Evolutionary conservation across 2,113 vertebrate species (phyloP), one percentile per base, ranked within the genome.

Genomic region (Hipposideros armiger): DNA sequence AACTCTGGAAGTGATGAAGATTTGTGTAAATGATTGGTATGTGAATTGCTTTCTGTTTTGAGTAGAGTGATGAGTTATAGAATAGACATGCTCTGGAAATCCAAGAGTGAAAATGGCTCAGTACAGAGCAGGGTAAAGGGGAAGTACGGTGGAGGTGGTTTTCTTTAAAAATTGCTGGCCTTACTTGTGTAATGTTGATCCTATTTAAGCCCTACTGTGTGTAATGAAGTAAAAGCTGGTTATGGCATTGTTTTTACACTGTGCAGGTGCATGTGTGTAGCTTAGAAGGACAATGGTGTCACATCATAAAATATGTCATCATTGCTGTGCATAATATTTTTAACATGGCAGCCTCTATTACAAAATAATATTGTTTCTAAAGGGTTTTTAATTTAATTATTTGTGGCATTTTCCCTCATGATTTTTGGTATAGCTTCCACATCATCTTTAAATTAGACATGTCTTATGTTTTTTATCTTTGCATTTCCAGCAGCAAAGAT

Each of bases 301-400:
- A 85, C 50, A 64, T 82, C 22, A 58, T 87, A 76, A 94, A 69
- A 91, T 90, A 80, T 0, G 2, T 93, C 36, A 73, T 67, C 52
- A 58, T 69, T 95, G 45, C 20, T 92, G 83, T 80, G 64, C 28
- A 22, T 91, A 80, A 81, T 72, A 72, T 96, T 97, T 96, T 92
- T 89, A 96, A 32, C 72, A 73, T 67, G 66, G 77, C 42, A 91
- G 30, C 30, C n/a, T 97, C 86, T 96, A 47, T 95, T 97, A 82
- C 20, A 86, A 95, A 90, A 81, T 94, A 78, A 67, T 94, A 70
- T 32, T 32, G 13, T 82, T 95, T 94, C 26, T 74, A 91, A 97
- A 86, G 45, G 54, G 52, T 70, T 92, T 96, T 90, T 88, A 81
- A 94, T 85, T 94, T 62, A 93, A 84, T 97, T 95, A 66, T 78